Evolutionary conservation across 2,113 vertebrate genomes (phyloP), one percentile per base, ranked within the genome.

Genomic region (Atrichornis clamosus): DNA sequence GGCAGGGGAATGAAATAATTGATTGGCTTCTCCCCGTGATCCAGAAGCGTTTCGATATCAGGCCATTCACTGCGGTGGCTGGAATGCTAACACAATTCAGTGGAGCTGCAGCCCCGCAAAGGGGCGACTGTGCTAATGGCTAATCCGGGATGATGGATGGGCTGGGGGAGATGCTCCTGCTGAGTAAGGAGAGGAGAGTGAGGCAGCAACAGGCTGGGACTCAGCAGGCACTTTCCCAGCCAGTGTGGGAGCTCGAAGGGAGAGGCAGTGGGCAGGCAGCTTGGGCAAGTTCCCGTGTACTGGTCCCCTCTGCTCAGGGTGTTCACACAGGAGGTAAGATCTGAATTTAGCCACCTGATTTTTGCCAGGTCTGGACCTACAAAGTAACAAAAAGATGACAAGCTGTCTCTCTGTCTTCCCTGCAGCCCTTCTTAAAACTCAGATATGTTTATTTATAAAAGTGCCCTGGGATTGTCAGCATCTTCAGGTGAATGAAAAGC

Each of bases 31-130:
- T 97, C 80, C 67, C 96, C 58, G 56, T 11, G 50, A 93, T 97
- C 95, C 96, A 94, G 90, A 97, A 94, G 94, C 95, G 85, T 97
- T 97, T 97, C 18, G 76, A 90, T 97, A 97, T 96, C 94, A 94
- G 96, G 83, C 96, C 94, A 85, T 96, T 97, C 97, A 75, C 93
- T 96, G 97, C 44, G 5, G 42, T 93, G 96, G 92, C 94, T 95
- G 94, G 90, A 97, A 97, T 97, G 94, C 97, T 96, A 97, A 96
- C 97, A 91, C 95, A 89, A 94, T 96, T 97, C 96, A 62, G 94
- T 91, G 96, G 91, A 96, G 97, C 96, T 95, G 93, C 93, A 95
- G 93, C 83, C 95, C 95, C 15, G 64, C 80, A 81, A 95, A 97
- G 83, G 95, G 93, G 97, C 91, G 96, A 24, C 93, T 93, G 97